These are phyloP conservation scores for Arnoldichthys spilopterus DNA, from an alignment of 2,797 vertebrate genomes.

Conservation along the genomic window DNA sequence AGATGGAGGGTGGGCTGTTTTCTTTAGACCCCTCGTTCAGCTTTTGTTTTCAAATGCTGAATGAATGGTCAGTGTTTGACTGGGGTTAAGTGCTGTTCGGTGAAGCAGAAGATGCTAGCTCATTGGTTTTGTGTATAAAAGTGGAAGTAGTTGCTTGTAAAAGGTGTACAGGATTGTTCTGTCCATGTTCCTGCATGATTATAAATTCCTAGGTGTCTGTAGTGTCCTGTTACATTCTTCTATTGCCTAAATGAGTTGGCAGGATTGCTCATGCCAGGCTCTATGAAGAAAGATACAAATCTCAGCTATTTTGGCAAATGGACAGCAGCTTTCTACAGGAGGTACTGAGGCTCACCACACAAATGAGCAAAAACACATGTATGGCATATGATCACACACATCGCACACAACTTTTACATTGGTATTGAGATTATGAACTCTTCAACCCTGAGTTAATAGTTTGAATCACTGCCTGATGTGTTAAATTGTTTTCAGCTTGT, in stretches of 20 bases:
- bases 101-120: neutral
- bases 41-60: constrained; percentile 42
- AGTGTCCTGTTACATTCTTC: neutral
- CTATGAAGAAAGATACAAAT: constrained; percentile 18
- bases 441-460: too few species aligned
- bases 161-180: constrained; percentile 17
- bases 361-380: neutral
- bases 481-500: neutral
- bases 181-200: neutral
- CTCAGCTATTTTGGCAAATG: neutral
- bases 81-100: constrained; percentile 24
- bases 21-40: neutral
- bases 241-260: constrained; percentile 17
- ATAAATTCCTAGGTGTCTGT: constrained; percentile 12
- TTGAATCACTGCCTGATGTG: neutral
- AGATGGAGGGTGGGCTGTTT: constrained; percentile 50
- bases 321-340: neutral
- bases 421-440: neutral
- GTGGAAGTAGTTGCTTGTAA: constrained; percentile 3
- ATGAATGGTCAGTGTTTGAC: constrained; percentile 38
- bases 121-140: neutral
- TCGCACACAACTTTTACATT: neutral
- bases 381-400: neutral
- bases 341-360: constrained; percentile 6
- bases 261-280: neutral